Evolutionary conservation across 2,797 vertebrate species (phyloP).

Genomic region (Chelidonichthys spinosus): DNA sequence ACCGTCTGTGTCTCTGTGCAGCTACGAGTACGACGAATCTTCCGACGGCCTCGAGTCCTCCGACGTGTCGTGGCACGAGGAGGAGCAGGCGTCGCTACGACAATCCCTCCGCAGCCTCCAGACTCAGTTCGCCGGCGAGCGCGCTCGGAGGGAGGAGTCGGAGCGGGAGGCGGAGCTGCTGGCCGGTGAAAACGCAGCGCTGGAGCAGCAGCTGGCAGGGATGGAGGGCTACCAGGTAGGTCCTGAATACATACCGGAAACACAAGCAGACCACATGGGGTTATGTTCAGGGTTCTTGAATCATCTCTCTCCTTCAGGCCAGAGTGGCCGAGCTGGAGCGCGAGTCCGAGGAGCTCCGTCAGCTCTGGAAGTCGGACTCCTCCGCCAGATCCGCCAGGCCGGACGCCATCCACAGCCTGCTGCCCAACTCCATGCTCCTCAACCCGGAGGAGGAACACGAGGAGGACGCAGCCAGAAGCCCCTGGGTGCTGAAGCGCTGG

Average conservation of each 20-base stretch:
- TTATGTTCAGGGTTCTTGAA: too few species aligned
- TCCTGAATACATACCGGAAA: not conserved
- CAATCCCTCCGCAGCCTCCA: constrained; percentile 86
- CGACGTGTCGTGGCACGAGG: constrained; percentile 80
- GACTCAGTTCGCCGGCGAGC: constrained; percentile 89
- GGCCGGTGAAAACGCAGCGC: constrained; percentile 84
- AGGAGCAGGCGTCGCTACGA: constrained; percentile 87
- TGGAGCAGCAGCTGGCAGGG: constrained; percentile 86
- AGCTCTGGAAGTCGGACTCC: constrained; percentile 84
- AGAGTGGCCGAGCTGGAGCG: constrained; percentile 88
- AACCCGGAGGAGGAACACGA: constrained; percentile 78
- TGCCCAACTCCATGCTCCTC: constrained; percentile 83
- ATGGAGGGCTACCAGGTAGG: constrained; percentile 79
- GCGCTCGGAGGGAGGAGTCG: constrained; percentile 81
- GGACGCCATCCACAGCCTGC: constrained; percentile 64
- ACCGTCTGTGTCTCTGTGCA: constrained; percentile 60
- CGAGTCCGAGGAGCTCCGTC: constrained; percentile 90
- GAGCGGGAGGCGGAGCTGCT: constrained; percentile 88
- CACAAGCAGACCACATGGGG: not conserved
- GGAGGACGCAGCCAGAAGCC: constrained; percentile 39
- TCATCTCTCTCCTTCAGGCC: constrained; percentile 45
- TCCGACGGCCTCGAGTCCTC: constrained; percentile 57
- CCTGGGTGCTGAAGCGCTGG: constrained; percentile 80
- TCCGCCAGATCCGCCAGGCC: constrained; percentile 19
- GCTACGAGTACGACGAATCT: constrained; percentile 79